Percentiles rank a stretch among this genome's conserved stretches.
Conservation (phyloP, 2,888 invertebrate species). For the Thymelicus sylvestris region DNA sequence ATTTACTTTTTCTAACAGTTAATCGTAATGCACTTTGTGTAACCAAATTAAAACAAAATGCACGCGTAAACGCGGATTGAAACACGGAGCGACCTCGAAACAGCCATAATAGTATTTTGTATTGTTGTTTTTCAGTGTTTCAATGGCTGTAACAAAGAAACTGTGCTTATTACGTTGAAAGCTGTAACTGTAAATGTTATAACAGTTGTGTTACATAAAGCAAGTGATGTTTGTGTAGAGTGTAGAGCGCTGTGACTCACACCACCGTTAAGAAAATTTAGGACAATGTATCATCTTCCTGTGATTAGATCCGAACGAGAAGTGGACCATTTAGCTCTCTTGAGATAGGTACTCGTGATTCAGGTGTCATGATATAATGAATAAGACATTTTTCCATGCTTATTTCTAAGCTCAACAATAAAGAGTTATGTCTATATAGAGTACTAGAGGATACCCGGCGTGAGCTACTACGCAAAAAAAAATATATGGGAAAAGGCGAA, state of each 20-base stretch:
- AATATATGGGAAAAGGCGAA: too few species aligned
- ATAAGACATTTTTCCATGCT: too few species aligned
- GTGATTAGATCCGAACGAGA: slow-evolving; percentile 23
- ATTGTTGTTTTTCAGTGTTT: slow-evolving; percentile 58
- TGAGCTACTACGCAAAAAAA: too few species aligned
- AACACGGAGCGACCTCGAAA: slow-evolving; percentile 61
- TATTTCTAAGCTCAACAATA: too few species aligned
- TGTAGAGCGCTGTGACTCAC: slow-evolving; percentile 60
- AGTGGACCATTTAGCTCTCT: slow-evolving; percentile 14
- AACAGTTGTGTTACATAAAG: slow-evolving; percentile 75
- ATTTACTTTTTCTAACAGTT: background rate
- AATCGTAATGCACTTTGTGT: slow-evolving; percentile 12
- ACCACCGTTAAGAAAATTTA: slow-evolving; percentile 58
- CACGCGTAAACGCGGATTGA: slow-evolving; percentile 43
- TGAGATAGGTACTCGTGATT: slow-evolving; percentile 1
- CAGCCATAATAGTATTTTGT: slow-evolving; percentile 53
- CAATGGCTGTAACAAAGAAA: slow-evolving; percentile 61
- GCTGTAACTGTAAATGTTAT: slow-evolving; percentile 71
- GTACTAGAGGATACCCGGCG: too few species aligned
- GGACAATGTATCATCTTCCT: slow-evolving; percentile 43
- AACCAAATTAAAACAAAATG: slow-evolving; percentile 29
- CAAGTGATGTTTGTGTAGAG: slow-evolving; percentile 50
- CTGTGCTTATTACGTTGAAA: slow-evolving; percentile 57
- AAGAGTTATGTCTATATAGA: too few species aligned
- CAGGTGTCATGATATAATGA: too few species aligned